Percentiles rank a stretch among this genome's conserved stretches.
These are phyloP conservation scores for Clarias laeviceps DNA, from an alignment of 2,797 vertebrate species.

Conservation along the genomic window DNA sequence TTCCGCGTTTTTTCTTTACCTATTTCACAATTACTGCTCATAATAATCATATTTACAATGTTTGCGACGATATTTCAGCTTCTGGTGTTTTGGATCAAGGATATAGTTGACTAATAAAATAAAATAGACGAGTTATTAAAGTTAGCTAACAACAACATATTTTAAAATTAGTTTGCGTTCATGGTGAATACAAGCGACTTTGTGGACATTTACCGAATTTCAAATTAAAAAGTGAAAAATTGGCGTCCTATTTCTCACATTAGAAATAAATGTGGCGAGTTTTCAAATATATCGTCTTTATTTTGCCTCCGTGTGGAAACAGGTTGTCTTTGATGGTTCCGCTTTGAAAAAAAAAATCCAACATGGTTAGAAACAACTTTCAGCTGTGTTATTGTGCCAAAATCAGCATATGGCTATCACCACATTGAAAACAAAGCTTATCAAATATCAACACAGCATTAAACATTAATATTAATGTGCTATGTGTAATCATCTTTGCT, in stretches of 20 bases:
- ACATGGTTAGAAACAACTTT: not conserved
- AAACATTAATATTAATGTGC: not conserved
- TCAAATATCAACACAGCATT: not conserved
- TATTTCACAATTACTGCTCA: not conserved
- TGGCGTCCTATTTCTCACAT: not conserved
- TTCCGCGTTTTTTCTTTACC: not conserved
- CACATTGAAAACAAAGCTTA: not conserved
- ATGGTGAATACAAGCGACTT: not conserved
- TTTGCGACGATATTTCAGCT: not conserved
- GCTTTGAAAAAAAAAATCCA: not conserved
- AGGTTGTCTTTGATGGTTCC: not conserved
- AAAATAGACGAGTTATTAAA: not conserved
- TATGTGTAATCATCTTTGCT: not conserved
- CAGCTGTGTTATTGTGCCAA: not conserved
- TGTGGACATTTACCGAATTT: not conserved
- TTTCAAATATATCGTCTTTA: not conserved
- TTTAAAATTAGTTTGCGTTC: not conserved
- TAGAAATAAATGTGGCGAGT: not conserved
- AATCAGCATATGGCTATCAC: not conserved
- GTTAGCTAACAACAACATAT: not conserved
- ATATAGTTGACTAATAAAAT: no score
- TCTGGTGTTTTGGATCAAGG: not conserved
- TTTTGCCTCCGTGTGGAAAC: conserved; percentile 33
- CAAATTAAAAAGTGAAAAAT: not conserved
- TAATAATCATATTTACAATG: no score